Evolutionary conservation across 2,113 vertebrate genomes (phyloP).

Genomic region (Petaurus breviceps): DNA sequence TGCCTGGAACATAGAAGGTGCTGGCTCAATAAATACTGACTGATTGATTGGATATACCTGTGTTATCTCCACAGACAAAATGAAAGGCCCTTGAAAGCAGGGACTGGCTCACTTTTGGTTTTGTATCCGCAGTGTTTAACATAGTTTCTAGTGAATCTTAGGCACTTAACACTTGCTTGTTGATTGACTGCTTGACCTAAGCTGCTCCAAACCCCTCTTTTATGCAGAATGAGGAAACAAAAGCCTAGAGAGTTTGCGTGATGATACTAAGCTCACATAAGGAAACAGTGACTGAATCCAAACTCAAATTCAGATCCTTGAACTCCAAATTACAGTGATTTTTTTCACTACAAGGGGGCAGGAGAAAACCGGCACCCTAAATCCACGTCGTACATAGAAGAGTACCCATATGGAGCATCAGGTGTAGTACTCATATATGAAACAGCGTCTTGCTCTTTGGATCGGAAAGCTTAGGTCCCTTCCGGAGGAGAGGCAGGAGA

Average conservation of each 20-base stretch:
- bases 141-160: not conserved
- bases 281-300: not conserved
- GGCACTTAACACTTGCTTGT: not conserved
- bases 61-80: not conserved
- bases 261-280: not conserved
- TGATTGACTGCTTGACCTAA: not conserved
- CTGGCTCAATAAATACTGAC: not conserved
- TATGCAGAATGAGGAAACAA: not conserved
- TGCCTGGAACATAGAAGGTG: not conserved
- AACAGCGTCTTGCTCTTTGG: not conserved
- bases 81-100: not conserved
- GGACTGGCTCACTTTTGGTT: not conserved
- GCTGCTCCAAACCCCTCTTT: not conserved
- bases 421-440: not conserved
- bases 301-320: not conserved
- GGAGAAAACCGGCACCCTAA: not conserved
- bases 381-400: not conserved
- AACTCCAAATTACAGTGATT: not conserved
- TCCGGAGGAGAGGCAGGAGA: accelerated
- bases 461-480: not conserved
- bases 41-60: not conserved
- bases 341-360: not conserved
- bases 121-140: not conserved
- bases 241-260: not conserved
- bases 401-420: not conserved